A percentile compares a stretch with the other conserved stretches of the same genome.
Evolutionary conservation across 2,888 invertebrate species (phyloP).

Genomic region (Nemurella pictetii): DNA sequence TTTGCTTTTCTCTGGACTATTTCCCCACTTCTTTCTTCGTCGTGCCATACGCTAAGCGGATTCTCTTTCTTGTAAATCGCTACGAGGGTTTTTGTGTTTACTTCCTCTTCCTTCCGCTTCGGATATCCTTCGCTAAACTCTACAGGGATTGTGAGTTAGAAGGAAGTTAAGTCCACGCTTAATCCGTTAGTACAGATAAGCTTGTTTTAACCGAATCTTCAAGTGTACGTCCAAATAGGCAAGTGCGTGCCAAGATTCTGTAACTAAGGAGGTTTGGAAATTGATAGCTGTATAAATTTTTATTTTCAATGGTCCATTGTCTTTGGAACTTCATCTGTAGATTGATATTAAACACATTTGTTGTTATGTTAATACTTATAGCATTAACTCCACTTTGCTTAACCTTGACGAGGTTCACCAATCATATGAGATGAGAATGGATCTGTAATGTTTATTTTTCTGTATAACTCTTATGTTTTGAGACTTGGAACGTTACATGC

Average conservation of each 20-base stretch:
- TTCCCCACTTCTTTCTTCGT: conserved; percentile 6
- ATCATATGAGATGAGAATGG: no score
- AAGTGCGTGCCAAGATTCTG: not conserved
- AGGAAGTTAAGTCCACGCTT: not conserved
- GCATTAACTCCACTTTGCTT: no score
- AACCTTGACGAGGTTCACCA: no score
- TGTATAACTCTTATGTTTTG: no score
- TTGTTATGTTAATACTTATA: no score
- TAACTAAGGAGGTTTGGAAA: not conserved
- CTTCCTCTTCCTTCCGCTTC: not conserved
- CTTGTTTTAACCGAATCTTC: not conserved
- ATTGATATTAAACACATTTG: no score
- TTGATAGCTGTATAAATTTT: no score
- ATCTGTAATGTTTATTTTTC: no score
- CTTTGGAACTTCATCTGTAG: no score
- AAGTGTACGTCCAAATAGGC: not conserved
- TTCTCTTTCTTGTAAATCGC: not conserved
- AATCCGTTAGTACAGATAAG: not conserved
- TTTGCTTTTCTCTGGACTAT: not conserved
- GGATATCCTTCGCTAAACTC: not conserved
- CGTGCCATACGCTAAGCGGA: not conserved
- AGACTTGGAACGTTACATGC: no score
- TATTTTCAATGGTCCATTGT: no score
- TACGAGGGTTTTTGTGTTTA: not conserved
- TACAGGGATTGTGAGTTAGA: not conserved